A percentile compares a stretch with the other conserved stretches of the same genome.
These are phyloP conservation scores for Epinephelus coioides DNA, from an alignment of 2,797 vertebrate species.

Conservation along the genomic window DNA sequence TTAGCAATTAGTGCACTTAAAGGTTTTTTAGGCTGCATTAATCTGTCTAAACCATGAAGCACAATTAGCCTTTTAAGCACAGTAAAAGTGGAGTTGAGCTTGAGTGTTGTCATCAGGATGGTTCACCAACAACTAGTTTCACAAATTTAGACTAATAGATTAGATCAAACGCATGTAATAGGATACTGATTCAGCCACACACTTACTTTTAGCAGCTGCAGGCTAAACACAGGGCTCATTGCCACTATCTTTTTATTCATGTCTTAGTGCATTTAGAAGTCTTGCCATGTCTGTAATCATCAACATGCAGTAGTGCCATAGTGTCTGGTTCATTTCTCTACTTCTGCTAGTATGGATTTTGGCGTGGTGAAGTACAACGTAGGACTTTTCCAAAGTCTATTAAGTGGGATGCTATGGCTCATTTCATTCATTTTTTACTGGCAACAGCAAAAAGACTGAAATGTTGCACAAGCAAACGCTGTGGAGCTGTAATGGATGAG, in stretches of 20 bases:
- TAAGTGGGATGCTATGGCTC: background rate
- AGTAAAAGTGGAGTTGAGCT: constrained; percentile 52
- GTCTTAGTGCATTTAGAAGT: constrained; percentile 13
- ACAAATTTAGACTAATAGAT: constrained; percentile 38
- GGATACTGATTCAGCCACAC: constrained; percentile 3
- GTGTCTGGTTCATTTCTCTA: background rate
- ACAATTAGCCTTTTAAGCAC: constrained; percentile 60
- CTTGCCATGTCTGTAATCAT: constrained; percentile 14
- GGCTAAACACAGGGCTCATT: constrained; percentile 1
- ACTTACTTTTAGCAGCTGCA: constrained; percentile 24
- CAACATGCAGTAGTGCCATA: constrained; percentile 12
- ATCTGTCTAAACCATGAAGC: constrained; percentile 65
- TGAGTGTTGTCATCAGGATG: constrained; percentile 39
- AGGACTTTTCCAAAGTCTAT: background rate
- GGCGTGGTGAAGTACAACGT: constrained; percentile 4
- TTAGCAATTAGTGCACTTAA: constrained; percentile 78
- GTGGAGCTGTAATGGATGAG: constrained; percentile 1
- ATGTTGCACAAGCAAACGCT: constrained; percentile 16
- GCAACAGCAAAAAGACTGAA: constrained; percentile 10
- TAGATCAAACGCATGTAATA: constrained; percentile 19
- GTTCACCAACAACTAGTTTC: constrained; percentile 44
- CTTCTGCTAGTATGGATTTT: constrained; percentile 5
- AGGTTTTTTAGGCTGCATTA: constrained; percentile 73
- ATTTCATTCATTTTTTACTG: constrained; percentile 1
- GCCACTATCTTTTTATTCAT: constrained; percentile 8